A percentile compares a stretch with the other conserved stretches of the same genome.
phyloP scores from a whole-genome alignment of 2,888 invertebrate species.

The Chalcis sispes region DNA sequence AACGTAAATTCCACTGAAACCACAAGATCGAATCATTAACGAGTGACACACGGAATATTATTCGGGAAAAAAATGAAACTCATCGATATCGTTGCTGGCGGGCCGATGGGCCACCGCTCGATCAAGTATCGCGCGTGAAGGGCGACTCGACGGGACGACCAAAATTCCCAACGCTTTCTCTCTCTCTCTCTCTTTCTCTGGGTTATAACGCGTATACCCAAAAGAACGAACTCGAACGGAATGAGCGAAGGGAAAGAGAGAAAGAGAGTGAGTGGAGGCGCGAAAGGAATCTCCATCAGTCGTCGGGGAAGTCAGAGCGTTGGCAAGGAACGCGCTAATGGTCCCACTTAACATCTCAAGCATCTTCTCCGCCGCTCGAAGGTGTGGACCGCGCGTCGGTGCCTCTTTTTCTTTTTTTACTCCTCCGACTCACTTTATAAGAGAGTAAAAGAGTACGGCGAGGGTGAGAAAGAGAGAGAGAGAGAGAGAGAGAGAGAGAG shows the following conservation, averaged over 20 bases:
- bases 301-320: constrained; percentile 20
- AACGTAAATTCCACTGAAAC: constrained; percentile 24
- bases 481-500: constrained; percentile 32
- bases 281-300: constrained; percentile 66
- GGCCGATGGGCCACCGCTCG: background rate
- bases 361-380: constrained; percentile 55
- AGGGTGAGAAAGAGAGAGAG: constrained; percentile 34
- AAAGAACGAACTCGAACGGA: background rate
- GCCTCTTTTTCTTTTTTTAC: constrained; percentile 31
- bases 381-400: constrained; percentile 43
- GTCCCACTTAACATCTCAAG: constrained; percentile 76
- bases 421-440: constrained; percentile 26
- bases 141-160: constrained; percentile 4
- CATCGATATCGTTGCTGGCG: constrained; percentile 46
- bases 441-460: constrained; percentile 24
- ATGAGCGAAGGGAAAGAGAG: constrained; percentile 7
- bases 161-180: constrained; percentile 34
- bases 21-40: constrained; percentile 8
- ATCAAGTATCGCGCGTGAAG: constrained; percentile 21
- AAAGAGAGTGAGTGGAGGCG: no score
- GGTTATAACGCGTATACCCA: background rate
- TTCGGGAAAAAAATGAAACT: constrained; percentile 48
- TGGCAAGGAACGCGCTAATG: constrained; percentile 67
- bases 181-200: background rate
- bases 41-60: constrained; percentile 38